Evolutionary conservation across 1,140 invertebrate species (phyloP), one percentile per base, ranked within the genome.

Genomic region (Sycobia sp.): DNA sequence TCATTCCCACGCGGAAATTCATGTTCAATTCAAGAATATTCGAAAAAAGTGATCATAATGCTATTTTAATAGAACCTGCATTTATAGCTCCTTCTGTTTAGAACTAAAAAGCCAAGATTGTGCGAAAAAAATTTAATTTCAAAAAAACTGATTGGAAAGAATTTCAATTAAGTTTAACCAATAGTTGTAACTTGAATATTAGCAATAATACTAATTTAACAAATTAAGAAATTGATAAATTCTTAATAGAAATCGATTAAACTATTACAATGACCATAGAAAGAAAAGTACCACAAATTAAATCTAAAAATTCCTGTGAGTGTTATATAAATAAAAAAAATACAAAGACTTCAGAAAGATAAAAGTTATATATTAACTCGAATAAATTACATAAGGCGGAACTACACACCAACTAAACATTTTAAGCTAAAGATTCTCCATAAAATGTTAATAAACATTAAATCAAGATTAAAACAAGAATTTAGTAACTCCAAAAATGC

Each of bases 131-230:
- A 43, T 43, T 18, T 18, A 13, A 46, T 46, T 46, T 23, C 23
- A 46, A 47, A 32, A 34, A 50, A 39, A 61, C 53, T 9, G 49
- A 53, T 41, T 22, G 27, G 20, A 13, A 54, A 14, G 22, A 14
- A 11, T 58, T 54, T 29, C 25, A 55, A 36, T 53, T 25, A 18
- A 47, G 49, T 16, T 10, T 39, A 4, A 3, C 4, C 14, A 39
- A 23, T 9, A 68, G 62, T 38, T 65, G 43, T 22, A 38, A 44
- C 25, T 18, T 32, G 16, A 34, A 50, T 5, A 29, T 50, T 34
- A n/a, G 2, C 4, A 32, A 32, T 10, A 14, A 50, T 10, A 29
- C 3, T 32, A 16, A 50, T 32, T 2, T n/a, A 2, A 32, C 29
- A 16, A 29, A 50, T 10, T 3, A 50, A 32, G 29, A 50, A 50